Evolutionary conservation across 2,797 vertebrate species (phyloP).

Genomic region (Peromyscus nudipes): DNA sequence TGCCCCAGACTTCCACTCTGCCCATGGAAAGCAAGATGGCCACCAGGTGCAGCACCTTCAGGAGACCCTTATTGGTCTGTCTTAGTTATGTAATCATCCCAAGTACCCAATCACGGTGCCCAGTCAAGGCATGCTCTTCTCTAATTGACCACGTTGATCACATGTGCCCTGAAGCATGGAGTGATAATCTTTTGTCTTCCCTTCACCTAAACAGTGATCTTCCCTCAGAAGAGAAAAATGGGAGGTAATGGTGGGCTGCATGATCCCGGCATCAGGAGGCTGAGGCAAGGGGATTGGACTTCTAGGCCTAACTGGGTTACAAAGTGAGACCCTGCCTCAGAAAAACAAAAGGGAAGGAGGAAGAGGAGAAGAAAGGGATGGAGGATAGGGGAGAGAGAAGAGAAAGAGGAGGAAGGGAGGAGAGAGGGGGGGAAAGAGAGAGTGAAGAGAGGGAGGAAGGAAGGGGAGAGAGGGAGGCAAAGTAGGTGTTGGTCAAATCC

Average conservation of each 20-base stretch:
- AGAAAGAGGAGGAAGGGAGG: neutral
- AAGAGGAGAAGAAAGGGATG: neutral
- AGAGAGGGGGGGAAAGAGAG: neutral
- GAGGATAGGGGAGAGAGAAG: neutral
- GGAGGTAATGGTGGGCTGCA: neutral
- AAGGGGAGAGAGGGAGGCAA: neutral
- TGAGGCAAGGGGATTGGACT: no score
- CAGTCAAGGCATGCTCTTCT: neutral
- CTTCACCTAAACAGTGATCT: neutral
- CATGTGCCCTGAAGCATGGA: neutral
- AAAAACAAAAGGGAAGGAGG: neutral
- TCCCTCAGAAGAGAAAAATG: neutral
- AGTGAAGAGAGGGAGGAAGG: neutral
- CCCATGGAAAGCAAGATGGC: neutral
- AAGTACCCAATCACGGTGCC: neutral
- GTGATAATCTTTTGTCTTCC: neutral
- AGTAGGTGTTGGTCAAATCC: neutral
- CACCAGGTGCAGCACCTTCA: neutral
- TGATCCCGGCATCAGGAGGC: neutral
- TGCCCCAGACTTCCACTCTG: neutral
- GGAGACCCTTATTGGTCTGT: neutral
- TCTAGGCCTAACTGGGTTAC: no score
- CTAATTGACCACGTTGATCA: neutral
- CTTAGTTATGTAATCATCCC: neutral
- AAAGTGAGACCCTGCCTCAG: neutral